Conservation (phyloP, 2,113 vertebrate species). For the Ciconia boyciana region DNA sequence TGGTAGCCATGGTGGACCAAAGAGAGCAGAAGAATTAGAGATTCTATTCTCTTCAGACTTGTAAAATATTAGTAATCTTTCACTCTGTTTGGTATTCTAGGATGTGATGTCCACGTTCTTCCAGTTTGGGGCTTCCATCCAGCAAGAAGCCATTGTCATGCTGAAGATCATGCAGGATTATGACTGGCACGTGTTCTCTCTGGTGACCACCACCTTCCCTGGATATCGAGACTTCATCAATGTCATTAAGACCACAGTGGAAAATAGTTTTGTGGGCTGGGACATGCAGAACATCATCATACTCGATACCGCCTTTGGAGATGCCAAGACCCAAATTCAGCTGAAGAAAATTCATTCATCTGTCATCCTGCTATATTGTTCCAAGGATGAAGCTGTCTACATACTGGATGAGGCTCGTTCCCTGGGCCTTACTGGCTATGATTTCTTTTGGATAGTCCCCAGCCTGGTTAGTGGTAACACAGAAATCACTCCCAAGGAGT, state of each 20-base stretch:
- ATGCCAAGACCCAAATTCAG: constrained; percentile 90
- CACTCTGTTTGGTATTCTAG: constrained; percentile 68
- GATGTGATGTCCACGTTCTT: constrained; percentile 96
- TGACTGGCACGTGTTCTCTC: constrained; percentile 97
- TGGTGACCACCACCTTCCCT: constrained; percentile 96
- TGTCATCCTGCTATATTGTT: constrained; percentile 93
- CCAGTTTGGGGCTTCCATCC: constrained; percentile 97
- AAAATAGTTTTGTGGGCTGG: constrained; percentile 99
- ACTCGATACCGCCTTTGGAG: constrained; percentile 89
- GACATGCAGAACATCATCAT: constrained; percentile 93
- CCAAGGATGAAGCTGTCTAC: constrained; percentile 91
- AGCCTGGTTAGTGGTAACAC: constrained; percentile 91
- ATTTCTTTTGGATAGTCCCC: constrained; percentile 97
- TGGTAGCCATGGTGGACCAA: not conserved
- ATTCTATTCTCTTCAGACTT: not conserved
- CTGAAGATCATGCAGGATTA: constrained; percentile 99
- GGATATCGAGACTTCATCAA: constrained; percentile 97
- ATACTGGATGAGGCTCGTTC: constrained; percentile 95
- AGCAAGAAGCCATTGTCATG: constrained; percentile 95
- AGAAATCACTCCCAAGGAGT: constrained; percentile 87
- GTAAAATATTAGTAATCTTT: not conserved
- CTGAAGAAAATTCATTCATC: constrained; percentile 97
- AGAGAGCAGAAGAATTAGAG: not conserved
- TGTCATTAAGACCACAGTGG: constrained; percentile 92
- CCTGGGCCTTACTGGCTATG: constrained; percentile 92